A percentile compares a stretch with the other conserved stretches of the same genome.
These are phyloP conservation scores for Periparus ater DNA, from an alignment of 2,797 vertebrate species.

Conservation along the genomic window DNA sequence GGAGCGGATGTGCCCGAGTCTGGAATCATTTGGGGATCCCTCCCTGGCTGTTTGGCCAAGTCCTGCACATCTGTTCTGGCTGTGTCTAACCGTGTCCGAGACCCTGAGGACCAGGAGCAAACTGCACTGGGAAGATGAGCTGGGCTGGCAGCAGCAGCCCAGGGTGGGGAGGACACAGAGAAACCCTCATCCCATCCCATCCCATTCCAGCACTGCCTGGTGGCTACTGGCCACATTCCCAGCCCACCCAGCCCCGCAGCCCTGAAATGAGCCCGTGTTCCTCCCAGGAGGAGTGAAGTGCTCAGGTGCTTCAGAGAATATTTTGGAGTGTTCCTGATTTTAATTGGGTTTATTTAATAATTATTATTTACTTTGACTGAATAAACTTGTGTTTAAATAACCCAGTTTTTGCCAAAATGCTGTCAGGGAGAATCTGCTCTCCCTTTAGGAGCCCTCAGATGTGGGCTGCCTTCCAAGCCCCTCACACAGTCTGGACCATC, in stretches of 20 bases:
- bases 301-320: background rate
- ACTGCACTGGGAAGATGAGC: fast-evolving
- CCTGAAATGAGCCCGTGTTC: fast-evolving
- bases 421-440: constrained; percentile 43
- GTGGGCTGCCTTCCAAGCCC: constrained; percentile 29
- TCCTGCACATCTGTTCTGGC: background rate
- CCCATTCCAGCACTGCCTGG: too few species aligned
- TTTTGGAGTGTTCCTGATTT: background rate
- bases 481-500: background rate
- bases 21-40: background rate
- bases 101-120: background rate
- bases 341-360: constrained; percentile 34
- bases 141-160: background rate
- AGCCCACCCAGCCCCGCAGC: background rate
- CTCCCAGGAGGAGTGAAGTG: fast-evolving
- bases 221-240: background rate
- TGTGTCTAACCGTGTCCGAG: background rate
- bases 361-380: constrained; percentile 35
- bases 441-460: constrained; percentile 10
- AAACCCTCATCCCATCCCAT: background rate
- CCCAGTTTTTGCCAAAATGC: background rate
- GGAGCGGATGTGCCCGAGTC: fast-evolving
- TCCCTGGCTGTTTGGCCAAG: background rate
- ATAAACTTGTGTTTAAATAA: constrained; percentile 30
- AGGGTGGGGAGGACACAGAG: background rate